Conservation (phyloP, 2,113 vertebrate species). For the Alethe castanea region DNA sequence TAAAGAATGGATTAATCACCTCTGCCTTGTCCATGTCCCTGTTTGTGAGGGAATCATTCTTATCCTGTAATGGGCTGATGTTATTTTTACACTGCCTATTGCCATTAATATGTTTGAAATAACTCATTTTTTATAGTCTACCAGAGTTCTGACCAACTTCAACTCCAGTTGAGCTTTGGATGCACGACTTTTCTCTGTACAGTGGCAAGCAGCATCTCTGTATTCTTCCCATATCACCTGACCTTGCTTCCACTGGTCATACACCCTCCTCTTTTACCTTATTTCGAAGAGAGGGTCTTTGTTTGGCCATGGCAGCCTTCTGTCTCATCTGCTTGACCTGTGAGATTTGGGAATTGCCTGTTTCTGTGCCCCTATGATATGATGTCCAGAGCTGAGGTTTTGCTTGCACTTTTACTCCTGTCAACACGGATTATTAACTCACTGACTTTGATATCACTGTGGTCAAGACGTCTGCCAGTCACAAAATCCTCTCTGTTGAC, state of each 20-base stretch:
- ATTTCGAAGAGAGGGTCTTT: neutral
- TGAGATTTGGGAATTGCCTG: neutral
- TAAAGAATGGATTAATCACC: neutral
- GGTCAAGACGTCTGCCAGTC: neutral
- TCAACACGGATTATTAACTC: rapidly evolving
- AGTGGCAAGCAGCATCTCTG: neutral
- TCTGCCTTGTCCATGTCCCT: neutral
- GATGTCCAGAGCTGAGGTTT: neutral
- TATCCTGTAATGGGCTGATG: neutral
- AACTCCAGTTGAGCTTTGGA: neutral
- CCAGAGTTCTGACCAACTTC: neutral
- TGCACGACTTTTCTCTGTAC: neutral
- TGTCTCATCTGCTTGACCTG: neutral
- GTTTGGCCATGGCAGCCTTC: neutral
- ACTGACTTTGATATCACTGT: rapidly evolving
- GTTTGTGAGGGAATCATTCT: neutral
- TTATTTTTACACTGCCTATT: neutral
- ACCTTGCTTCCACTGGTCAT: neutral
- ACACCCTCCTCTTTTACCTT: neutral
- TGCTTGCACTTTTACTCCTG: neutral
- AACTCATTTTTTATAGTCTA: neutral
- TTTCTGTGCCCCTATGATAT: rapidly evolving
- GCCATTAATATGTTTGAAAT: neutral
- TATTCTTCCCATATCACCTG: neutral
- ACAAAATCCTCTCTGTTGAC: neutral